phyloP scores from a whole-genome alignment of 2,888 invertebrate species.

The Drosophila mercatorum region DNA sequence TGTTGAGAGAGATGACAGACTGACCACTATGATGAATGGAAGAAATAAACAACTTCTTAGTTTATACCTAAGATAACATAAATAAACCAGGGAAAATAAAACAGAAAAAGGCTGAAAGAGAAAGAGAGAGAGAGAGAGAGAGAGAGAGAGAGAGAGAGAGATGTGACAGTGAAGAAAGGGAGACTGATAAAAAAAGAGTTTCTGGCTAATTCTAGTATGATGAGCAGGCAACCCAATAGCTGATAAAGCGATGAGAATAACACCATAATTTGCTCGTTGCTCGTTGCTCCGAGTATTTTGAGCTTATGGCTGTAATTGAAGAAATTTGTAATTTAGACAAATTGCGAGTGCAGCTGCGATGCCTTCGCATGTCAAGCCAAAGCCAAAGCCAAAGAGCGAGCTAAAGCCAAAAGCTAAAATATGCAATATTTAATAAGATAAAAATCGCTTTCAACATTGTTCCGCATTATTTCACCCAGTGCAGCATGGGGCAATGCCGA shows the following conservation, averaged over 20 bases:
- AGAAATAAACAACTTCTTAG: no score
- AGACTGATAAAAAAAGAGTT: no score
- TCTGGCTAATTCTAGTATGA: no score
- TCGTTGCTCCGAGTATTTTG: neutral
- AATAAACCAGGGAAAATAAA: no score
- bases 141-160: no score
- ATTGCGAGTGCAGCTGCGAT: neutral
- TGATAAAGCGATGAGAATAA: neutral
- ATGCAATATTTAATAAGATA: constrained; percentile 59
- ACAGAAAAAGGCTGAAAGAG: neutral
- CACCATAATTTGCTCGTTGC: neutral
- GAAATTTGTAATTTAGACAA: neutral
- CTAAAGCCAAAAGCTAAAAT: neutral
- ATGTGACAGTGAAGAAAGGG: no score
- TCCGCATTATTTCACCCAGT: constrained; percentile 54
- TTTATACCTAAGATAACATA: no score
- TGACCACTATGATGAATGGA: no score
- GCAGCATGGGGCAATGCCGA: constrained; percentile 21
- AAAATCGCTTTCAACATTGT: constrained; percentile 54
- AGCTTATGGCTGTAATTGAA: neutral
- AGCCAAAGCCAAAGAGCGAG: neutral
- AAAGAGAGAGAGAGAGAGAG: neutral
- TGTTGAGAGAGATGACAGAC: no score
- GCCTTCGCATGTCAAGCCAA: neutral
- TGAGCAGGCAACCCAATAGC: no score